Evolutionary conservation across 2,888 invertebrate species (phyloP).

Genomic region (Spisula subtruncata): DNA sequence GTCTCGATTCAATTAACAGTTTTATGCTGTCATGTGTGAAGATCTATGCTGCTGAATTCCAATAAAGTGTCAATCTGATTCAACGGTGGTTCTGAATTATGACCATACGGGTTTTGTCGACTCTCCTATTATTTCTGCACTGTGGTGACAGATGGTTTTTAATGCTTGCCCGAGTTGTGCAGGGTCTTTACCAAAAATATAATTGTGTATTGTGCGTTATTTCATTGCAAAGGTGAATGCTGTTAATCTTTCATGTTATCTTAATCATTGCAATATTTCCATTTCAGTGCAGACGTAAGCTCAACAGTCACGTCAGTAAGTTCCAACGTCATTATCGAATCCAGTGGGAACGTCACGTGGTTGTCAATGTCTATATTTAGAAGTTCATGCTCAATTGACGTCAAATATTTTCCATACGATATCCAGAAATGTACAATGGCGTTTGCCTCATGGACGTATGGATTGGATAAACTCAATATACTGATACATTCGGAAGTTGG

Average conservation of each 20-base stretch:
- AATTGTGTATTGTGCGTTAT: too few relatives aligned
- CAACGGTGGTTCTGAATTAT: too few relatives aligned
- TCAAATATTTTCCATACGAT: constrained; percentile 90
- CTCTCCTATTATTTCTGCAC: too few relatives aligned
- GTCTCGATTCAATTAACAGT: too few relatives aligned
- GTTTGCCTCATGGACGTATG: constrained; percentile 90
- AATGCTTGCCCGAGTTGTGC: too few relatives aligned
- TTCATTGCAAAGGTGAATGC: too few relatives aligned
- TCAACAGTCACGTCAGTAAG: constrained; percentile 87
- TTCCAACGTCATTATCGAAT: constrained; percentile 89
- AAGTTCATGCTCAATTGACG: constrained; percentile 89
- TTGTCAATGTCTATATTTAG: constrained; percentile 89
- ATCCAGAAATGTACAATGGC: constrained; percentile 89
- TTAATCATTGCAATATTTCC: not conserved
- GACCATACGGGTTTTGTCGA: too few relatives aligned
- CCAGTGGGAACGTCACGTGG: constrained; percentile 90
- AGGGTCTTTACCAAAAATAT: too few relatives aligned
- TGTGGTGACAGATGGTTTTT: too few relatives aligned
- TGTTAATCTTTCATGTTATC: not conserved
- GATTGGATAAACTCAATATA: constrained; percentile 88
- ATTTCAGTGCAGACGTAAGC: constrained; percentile 86
- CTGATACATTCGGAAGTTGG: constrained; percentile 91
- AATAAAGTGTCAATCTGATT: too few relatives aligned
- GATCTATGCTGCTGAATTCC: not conserved
- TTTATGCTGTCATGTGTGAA: not conserved